Evolutionary conservation across 2,888 invertebrate species (phyloP), one percentile per base, ranked within the genome.

Genomic region (Eledona agricola): DNA sequence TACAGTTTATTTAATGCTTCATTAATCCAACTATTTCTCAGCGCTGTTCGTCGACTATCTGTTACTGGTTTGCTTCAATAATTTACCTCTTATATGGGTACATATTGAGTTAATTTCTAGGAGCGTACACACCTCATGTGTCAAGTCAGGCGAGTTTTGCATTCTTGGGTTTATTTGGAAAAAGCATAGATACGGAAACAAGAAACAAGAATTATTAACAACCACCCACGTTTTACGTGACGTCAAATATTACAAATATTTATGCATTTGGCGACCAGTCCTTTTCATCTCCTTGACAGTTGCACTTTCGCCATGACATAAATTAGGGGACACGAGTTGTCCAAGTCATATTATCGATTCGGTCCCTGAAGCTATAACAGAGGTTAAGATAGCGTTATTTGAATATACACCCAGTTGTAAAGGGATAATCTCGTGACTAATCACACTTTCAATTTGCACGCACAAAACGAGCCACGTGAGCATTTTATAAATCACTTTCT

Each of bases 401-500:
- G n/a, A n/a, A n/a, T n/a, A n/a, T n/a, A n/a, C n/a, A n/a, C n/a
- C n/a, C n/a, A n/a, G n/a, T n/a, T n/a, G n/a, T n/a, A n/a, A n/a
- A n/a, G n/a, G n/a, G n/a, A n/a, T n/a, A n/a, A n/a, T n/a, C n/a
- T n/a, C n/a, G n/a, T 20, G 22, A 22, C 13, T 23, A 25, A 31
- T 16, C 3, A 2, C 10, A 4, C 12, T 28, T 28, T 7, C 11
- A 12, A 29, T 29, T 10, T n/a, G 4, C 4, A 7, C 4, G 6
- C 5, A 32, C 6, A 23, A 26, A 26, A 40, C 26, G 26, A 40
- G 16, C 25, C 37, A 37, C 10, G 28, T 47, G 55, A 55, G 54
- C 50, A 54, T 57, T 55, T 59, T 58, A 70, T 57, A 70, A 66
- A 64, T 70, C 67, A 63, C 70, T 70, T 62, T 70, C 67, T 50